Base-by-base conservation (phyloP, 2,888 invertebrate species). In the Thecophora atra region DNA sequence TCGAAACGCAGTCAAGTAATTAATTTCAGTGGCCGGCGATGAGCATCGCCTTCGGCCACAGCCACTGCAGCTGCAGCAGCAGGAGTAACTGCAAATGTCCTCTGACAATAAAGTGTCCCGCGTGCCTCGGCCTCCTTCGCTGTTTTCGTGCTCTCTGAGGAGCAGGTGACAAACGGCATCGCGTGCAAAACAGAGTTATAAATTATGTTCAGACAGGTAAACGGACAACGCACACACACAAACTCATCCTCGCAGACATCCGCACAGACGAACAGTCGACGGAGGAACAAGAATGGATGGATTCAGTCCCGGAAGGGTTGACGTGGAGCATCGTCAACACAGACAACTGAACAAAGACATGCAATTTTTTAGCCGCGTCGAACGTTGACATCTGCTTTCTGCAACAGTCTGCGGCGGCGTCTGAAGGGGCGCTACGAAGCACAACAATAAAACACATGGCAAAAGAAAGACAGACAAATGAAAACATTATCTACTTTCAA, bases 151-250 rank as follows among this genome's bases (percentile, higher is more conserved):
- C n/a, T 37, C 47, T n/a, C 47, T n/a, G 47, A 54, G 54, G 54
- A 66, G 66, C 66, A 66, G 66, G 66, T 66, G 66, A 66, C 66
- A 66, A 66, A 66, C 52, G 66, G 66, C 52, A 54, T 66, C 66
- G 66, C 66, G 51, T 66, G 66, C 66, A 54, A 54, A 21, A 52
- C 30, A 26, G 30, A 30, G 66, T 30, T 52, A 66, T 66, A 66
- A 66, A 66, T 66, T 66, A 66, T 54, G 66, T 24, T 24, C 64
- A 54, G 37, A 54, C 66, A 54, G 66, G 51, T 37, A 66, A 7
- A 66, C 15, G 24, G 63, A 3, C 15, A n/a, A n/a, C 47, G n/a
- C 15, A n/a, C 15, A n/a, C 47, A 47, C 4, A n/a, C 47, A 44
- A 44, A n/a, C 15, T 1, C 47, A 26, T 15, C 3, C 26, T 28